These are phyloP conservation scores for Philypnodon macrostomus DNA, from an alignment of 2,797 vertebrate genomes.

Conservation along the genomic window DNA sequence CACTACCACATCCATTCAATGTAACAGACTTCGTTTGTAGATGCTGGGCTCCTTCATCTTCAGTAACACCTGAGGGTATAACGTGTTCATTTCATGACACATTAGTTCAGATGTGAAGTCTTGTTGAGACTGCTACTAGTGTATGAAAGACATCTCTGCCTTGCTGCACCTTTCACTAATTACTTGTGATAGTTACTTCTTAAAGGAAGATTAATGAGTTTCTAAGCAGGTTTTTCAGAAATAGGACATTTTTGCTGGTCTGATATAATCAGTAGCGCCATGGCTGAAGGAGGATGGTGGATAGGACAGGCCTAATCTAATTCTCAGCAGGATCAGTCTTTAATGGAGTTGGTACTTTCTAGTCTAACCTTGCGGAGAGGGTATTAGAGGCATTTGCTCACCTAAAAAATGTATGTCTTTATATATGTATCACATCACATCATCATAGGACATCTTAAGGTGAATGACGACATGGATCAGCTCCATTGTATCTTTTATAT, in stretches of 20 bases:
- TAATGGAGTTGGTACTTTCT: slow-evolving; percentile 60
- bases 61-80: too few species aligned
- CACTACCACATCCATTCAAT: too few species aligned
- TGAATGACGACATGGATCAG: neutral
- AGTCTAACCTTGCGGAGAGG: slow-evolving; percentile 53
- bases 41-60: too few species aligned
- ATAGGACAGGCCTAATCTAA: slow-evolving; percentile 51
- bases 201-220: slow-evolving; percentile 50
- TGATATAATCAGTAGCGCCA: slow-evolving; percentile 44
- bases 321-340: slow-evolving; percentile 49
- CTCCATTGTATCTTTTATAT: neutral
- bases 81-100: too few species aligned
- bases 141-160: slow-evolving; percentile 29
- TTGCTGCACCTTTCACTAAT: slow-evolving; percentile 27
- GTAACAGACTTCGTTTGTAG: too few species aligned
- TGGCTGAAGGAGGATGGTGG: slow-evolving; percentile 33
- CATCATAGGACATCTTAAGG: neutral
- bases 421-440: neutral
- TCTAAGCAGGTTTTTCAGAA: slow-evolving; percentile 41
- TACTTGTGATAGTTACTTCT: slow-evolving; percentile 23
- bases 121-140: slow-evolving; percentile 47
- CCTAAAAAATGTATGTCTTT: slow-evolving; percentile 19
- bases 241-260: slow-evolving; percentile 46
- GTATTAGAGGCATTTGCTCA: slow-evolving; percentile 31
- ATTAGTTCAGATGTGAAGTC: slow-evolving; percentile 40